phyloP scores from a whole-genome alignment of 2,888 invertebrate species.

The Zaprionus obscuricornis region DNA sequence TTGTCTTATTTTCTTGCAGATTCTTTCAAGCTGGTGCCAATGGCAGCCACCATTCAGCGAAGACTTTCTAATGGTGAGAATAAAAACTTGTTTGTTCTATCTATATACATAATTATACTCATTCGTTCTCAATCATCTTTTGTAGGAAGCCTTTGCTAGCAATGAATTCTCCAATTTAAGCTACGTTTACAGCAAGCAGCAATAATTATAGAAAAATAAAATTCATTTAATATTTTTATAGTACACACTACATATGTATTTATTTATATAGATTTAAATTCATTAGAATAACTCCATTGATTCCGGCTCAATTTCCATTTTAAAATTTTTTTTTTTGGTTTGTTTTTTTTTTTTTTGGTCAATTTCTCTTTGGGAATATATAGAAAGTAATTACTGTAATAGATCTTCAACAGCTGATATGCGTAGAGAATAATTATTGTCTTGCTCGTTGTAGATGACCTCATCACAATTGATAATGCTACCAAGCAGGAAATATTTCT shows the following conservation, averaged over 20 bases:
- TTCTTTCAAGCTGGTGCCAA: slow-evolving; percentile 50
- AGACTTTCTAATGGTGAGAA: slow-evolving; percentile 57
- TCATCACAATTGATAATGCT: slow-evolving; percentile 41
- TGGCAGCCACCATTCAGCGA: slow-evolving; percentile 50
- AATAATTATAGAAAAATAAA: background rate
- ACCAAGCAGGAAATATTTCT: slow-evolving; percentile 34
- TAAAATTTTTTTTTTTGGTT: no score
- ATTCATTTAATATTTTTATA: background rate
- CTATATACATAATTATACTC: background rate
- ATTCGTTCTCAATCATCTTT: background rate
- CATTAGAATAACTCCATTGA: no score
- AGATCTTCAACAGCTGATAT: slow-evolving; percentile 32
- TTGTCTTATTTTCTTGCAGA: slow-evolving; percentile 11
- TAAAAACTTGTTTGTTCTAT: no score
- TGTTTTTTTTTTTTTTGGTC: no score
- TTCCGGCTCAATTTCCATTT: no score
- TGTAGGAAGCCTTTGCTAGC: slow-evolving; percentile 28
- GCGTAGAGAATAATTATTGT: slow-evolving; percentile 43
- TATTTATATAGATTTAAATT: no score
- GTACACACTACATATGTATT: no score
- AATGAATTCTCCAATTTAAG: slow-evolving; percentile 28
- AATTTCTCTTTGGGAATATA: no score
- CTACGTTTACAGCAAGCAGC: slow-evolving; percentile 35
- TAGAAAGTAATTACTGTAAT: no score
- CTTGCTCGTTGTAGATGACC: slow-evolving; percentile 29